These are phyloP conservation scores for Thymelicus lineola DNA, from an alignment of 2,888 invertebrate species.

Conservation along the genomic window DNA sequence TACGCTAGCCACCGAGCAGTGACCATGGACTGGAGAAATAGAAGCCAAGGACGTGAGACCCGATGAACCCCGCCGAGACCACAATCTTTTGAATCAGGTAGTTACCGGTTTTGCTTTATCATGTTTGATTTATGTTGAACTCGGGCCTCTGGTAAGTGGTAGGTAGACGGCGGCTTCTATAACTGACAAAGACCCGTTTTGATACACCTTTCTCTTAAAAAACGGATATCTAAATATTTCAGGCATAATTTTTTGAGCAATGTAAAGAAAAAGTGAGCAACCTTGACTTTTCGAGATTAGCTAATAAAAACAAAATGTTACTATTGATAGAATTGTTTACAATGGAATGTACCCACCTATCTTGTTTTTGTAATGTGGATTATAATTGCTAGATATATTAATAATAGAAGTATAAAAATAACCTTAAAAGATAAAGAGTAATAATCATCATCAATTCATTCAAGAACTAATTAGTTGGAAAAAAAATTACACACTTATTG, in stretches of 20 bases:
- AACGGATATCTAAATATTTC: constrained; percentile 4
- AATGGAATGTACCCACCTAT: no score
- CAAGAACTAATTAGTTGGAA: no score
- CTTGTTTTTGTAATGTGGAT: no score
- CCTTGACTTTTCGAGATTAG: constrained; percentile 9
- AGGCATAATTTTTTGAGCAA: constrained; percentile 9
- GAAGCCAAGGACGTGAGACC: constrained; percentile 63
- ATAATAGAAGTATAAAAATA: no score
- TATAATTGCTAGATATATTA: no score
- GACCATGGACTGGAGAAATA: constrained; percentile 75
- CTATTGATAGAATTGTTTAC: no score
- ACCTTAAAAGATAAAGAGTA: no score
- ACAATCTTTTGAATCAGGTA: constrained; percentile 81
- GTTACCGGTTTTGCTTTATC: constrained; percentile 84
- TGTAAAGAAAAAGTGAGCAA: constrained; percentile 15
- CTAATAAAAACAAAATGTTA: no score
- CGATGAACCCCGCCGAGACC: constrained; percentile 78
- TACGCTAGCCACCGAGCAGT: constrained; percentile 46
- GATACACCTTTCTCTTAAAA: constrained; percentile 14
- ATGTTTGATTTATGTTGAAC: constrained; percentile 79
- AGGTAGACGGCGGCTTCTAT: neutral
- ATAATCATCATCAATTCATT: no score
- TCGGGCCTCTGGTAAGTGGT: constrained; percentile 8
- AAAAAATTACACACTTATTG: no score
- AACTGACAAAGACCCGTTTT: neutral